Evolutionary conservation across 2,797 vertebrate species (phyloP), one percentile per base, ranked within the genome.

Genomic region (Carcharodon carcharias): DNA sequence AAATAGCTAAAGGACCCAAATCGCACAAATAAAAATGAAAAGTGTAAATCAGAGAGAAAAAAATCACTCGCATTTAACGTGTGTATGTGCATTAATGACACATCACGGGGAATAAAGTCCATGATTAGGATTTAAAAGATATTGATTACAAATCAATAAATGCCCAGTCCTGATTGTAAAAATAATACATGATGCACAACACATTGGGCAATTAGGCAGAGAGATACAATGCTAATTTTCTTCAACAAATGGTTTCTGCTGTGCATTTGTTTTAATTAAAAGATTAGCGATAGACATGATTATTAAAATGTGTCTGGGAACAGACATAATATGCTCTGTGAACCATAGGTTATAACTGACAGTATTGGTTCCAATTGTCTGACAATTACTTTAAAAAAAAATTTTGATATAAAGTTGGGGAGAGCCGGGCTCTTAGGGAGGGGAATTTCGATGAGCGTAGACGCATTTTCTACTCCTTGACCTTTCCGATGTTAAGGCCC

Each of bases 131-230:
- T 73, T 95, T 95, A 73, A 95, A 77, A 12, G 45, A n/a, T 77
- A 95, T 95, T 56, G 69, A 95, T 95, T 77, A 73, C 23, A 73
- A 95, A 95, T 95, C 93, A 35, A 95, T 95, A 31, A 28, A 35
- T 18, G 94, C 73, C 94, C 65, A 73, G 67, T 95, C 71, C 45
- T 56, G 31, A 77, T 71, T 26, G 67, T 95, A 95, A 95, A 73
- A 35, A 71, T 95, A 77, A 95, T 56, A 35, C 26, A 56, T 58
- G 50, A 58, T 54, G 11, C 50, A 69, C 93, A 71, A 18, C 28
- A 91, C 31, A n/a, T 35, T 61, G 61, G 31, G 4, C 94, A 77
- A 54, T 71, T 65, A 23, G 18, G 4, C 40, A 95, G 26, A 21
- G 67, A 58, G 50, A 54, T n/a, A 4, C 26, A 35, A 73, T 35